Evolutionary conservation across 1,140 invertebrate species (phyloP).

Genomic region (Bombus sylvicola): DNA sequence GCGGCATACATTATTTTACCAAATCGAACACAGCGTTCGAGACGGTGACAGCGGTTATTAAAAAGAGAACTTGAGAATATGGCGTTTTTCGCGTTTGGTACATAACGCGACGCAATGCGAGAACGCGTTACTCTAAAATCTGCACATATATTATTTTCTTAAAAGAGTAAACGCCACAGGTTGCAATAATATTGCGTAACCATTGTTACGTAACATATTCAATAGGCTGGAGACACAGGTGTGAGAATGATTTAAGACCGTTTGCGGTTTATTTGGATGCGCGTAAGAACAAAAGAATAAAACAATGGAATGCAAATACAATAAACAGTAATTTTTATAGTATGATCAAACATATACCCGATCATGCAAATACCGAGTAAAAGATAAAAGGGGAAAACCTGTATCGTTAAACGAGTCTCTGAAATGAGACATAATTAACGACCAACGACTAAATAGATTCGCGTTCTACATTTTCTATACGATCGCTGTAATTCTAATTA

Average conservation of each 20-base stretch:
- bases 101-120: accelerated
- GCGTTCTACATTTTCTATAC: too few relatives aligned
- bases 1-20: too few relatives aligned
- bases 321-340: not conserved
- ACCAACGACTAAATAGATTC: too few relatives aligned
- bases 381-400: too few relatives aligned
- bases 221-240: slow-evolving; percentile 1
- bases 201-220: slow-evolving; percentile 3
- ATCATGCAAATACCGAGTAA: too few relatives aligned
- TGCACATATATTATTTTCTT: not conserved
- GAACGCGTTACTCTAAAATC: not conserved
- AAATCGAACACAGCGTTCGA: too few relatives aligned
- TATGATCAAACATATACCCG: not conserved
- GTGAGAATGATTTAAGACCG: not conserved
- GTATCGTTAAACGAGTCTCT: too few relatives aligned
- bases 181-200: slow-evolving; percentile 22
- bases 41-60: not conserved
- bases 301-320: not conserved
- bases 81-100: too few relatives aligned
- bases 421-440: too few relatives aligned
- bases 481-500: too few relatives aligned
- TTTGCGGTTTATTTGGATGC: not conserved
- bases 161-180: not conserved
- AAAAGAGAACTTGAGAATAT: not conserved
- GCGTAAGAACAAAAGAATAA: too few relatives aligned